Evolutionary conservation across 2,113 vertebrate species (phyloP).

Genomic region (Choloepus hoffmanni): DNA sequence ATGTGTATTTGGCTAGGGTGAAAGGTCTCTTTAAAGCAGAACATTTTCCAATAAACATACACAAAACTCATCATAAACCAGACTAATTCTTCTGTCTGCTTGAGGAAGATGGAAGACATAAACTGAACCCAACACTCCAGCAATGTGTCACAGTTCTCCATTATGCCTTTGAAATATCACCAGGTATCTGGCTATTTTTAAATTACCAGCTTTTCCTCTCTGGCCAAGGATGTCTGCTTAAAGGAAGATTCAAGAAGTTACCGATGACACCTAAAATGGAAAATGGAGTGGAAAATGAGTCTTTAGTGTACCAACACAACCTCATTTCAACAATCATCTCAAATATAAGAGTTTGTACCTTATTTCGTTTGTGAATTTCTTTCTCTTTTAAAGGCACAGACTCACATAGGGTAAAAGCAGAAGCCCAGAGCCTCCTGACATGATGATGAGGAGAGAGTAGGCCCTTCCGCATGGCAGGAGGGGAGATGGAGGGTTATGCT

Average conservation of each 20-base stretch:
- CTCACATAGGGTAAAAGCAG: neutral
- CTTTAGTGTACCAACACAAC: neutral
- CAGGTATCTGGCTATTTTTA: conserved; percentile 81
- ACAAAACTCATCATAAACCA: conserved; percentile 68
- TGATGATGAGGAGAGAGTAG: neutral
- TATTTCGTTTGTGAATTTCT: neutral
- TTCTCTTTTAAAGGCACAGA: conserved; percentile 33
- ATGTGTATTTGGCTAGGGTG: conserved; percentile 19
- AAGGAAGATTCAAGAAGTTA: conserved; percentile 71
- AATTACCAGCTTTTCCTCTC: conserved; percentile 81
- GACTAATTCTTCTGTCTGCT: conserved; percentile 77
- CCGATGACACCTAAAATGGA: conserved; percentile 65
- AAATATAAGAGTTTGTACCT: neutral
- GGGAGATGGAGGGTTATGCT: neutral
- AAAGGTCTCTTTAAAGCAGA: conserved; percentile 70
- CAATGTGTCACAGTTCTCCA: conserved; percentile 63
- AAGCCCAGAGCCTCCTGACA: neutral
- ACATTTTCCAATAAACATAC: conserved; percentile 70
- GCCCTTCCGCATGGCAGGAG: neutral
- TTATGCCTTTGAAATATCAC: conserved; percentile 82
- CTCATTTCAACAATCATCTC: neutral
- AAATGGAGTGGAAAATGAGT: conserved; percentile 39
- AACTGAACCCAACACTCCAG: conserved; percentile 70
- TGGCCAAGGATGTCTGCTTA: conserved; percentile 78
- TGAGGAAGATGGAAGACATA: conserved; percentile 77